phyloP scores from a whole-genome alignment of 2,888 invertebrate genomes.

The Calephelis perditalis region DNA sequence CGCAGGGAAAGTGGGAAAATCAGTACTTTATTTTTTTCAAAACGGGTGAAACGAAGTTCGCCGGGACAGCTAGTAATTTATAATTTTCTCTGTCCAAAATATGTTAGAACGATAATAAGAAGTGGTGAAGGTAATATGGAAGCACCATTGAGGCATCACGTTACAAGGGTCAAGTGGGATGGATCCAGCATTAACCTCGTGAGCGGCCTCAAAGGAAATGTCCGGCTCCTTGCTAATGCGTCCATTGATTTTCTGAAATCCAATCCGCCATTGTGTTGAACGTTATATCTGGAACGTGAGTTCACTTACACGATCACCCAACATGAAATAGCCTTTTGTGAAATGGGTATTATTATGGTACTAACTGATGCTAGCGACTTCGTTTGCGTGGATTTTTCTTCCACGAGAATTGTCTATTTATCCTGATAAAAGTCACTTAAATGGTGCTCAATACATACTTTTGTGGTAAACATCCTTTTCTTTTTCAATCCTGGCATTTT shows the following conservation, averaged over 20 bases:
- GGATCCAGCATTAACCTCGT: conserved; percentile 56
- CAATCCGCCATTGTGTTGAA: conserved; percentile 18
- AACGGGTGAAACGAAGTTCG: no score
- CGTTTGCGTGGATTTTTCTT: no score
- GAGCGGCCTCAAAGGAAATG: conserved; percentile 60
- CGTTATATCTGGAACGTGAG: conserved; percentile 4
- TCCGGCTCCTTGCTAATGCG: conserved; percentile 55
- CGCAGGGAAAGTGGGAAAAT: no score
- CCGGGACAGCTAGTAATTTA: no score
- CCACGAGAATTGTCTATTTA: no score
- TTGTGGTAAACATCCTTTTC: no score
- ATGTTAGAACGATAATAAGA: neutral
- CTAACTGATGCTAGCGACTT: no score
- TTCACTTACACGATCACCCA: conserved; percentile 1
- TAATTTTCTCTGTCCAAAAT: neutral
- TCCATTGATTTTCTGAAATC: conserved; percentile 33
- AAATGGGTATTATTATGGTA: neutral
- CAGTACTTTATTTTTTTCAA: no score
- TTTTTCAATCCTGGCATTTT: no score
- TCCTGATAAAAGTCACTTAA: no score
- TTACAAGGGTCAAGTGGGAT: conserved; percentile 9
- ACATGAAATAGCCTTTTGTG: neutral
- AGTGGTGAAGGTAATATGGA: neutral
- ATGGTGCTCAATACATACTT: no score
- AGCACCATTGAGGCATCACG: neutral